Percentiles rank a stretch among this genome's conserved stretches.
Conservation (phyloP, 2,797 vertebrate genomes). For the Glossophaga mutica region DNA sequence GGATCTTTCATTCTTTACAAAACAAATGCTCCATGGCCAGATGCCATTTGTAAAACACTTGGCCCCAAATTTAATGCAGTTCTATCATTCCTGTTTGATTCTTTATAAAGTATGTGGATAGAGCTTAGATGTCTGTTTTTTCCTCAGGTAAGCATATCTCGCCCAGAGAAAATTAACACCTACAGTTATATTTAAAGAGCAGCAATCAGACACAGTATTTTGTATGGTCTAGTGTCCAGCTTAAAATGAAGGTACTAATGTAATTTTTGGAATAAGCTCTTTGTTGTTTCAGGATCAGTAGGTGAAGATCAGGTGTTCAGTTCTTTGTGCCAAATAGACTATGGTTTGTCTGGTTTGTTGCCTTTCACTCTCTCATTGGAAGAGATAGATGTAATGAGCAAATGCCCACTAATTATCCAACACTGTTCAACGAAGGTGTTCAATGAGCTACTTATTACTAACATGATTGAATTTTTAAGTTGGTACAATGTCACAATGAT, state of each 20-base stretch:
- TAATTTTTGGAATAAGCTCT: neutral
- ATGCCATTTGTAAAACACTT: neutral
- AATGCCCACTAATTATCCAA: neutral
- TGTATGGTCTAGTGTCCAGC: neutral
- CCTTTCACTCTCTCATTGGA: neutral
- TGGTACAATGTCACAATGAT: neutral
- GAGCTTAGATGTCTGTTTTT: neutral
- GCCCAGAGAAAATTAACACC: neutral
- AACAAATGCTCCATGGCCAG: conserved; percentile 18
- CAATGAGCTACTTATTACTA: neutral
- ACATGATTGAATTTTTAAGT: neutral
- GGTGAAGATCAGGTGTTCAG: neutral
- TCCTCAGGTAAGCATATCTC: neutral
- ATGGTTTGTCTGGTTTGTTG: neutral
- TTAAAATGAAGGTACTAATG: neutral
- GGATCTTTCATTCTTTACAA: neutral
- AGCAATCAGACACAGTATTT: neutral
- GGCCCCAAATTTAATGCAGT: conserved; percentile 16
- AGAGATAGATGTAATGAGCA: neutral
- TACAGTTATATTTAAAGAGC: neutral
- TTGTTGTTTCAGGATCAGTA: neutral
- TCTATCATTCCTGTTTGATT: conserved; percentile 26
- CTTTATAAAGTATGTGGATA: neutral
- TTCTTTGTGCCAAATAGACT: neutral
- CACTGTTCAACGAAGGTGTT: neutral